These are phyloP conservation scores for Pteropus rufus DNA, from an alignment of 2,797 vertebrate genomes.

Conservation along the genomic window DNA sequence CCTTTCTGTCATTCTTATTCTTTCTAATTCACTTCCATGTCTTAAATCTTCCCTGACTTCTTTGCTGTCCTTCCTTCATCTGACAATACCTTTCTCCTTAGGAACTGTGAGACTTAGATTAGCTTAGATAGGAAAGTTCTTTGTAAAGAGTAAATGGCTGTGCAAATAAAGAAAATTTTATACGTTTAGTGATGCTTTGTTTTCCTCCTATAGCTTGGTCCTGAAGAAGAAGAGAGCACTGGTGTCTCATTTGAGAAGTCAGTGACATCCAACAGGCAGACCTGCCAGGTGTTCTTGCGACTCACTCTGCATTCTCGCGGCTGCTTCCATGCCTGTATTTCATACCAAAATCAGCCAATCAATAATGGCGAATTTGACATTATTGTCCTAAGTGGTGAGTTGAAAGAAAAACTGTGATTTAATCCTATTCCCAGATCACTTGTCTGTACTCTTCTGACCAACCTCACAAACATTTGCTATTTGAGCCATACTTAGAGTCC, in stretches of 20 bases:
- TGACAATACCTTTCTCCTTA: background rate
- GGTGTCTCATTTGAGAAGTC: constrained; percentile 91
- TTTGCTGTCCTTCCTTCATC: background rate
- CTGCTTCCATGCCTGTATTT: constrained; percentile 94
- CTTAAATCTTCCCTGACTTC: background rate
- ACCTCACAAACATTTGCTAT: too few relatives aligned
- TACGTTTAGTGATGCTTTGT: background rate
- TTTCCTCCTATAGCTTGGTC: constrained; percentile 88
- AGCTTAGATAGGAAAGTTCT: background rate
- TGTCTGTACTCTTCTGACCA: background rate
- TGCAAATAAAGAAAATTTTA: background rate
- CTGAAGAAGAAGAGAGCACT: constrained; percentile 90
- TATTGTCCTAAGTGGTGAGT: constrained; percentile 97
- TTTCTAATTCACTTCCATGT: background rate
- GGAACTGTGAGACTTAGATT: background rate
- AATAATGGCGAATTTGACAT: constrained; percentile 99
- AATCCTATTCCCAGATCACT: background rate
- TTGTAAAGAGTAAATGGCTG: background rate
- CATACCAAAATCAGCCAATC: constrained; percentile 94
- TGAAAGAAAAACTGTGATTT: constrained; percentile 29
- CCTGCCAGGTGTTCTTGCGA: constrained; percentile 92
- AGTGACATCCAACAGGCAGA: constrained; percentile 91
- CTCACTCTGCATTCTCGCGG: constrained; percentile 92
- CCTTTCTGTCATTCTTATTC: background rate
- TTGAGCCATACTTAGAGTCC: background rate